Base-by-base conservation (phyloP, 1,140 invertebrate species). In the Nephila pilipes region DNA sequence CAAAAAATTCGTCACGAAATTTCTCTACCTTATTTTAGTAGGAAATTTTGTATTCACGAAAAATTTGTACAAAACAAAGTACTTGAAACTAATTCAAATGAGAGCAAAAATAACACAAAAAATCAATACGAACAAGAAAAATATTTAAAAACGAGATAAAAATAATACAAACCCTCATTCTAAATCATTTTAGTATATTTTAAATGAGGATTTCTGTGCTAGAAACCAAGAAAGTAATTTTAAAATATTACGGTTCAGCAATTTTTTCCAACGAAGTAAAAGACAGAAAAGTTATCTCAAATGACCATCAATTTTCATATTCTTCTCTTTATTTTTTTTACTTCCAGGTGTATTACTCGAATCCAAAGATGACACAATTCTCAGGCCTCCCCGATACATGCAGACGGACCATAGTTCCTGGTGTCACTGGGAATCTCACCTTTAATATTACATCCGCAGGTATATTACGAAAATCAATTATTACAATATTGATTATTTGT, bases 381-480 rank as follows among this genome's bases (percentile, higher is more conserved):
- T 94, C 93, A 88, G 93, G 90, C 14, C 83, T 92, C 18, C 90
- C 93, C 18, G 93, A 94, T 54, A 94, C 90, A 32, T 94, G 94
- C 75, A 85, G 88, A 57, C 38, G 94, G n/a, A 83, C 65, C 14
- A 93, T 93, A 79, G 93, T 92, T 57, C 94, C 94, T 54, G 94
- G 94, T 36, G 83, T 94, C 32, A 94, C 93, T 12, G 94, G 94
- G 22, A 94, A 92, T 81, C 93, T 94, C 5, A 92, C 94, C 25
- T 94, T 94, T 83, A 94, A 94, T 81, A 94, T 94, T 22, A 94
- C 94, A 29, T 92, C 85, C 58, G 85, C 91, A 94, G 94, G 94
- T 94, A 89, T 54, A 57, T n/a, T 46, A 46, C n/a, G n/a, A 36
- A 69, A 69, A 29, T 3, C 8, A 18, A 32, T 69, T 4, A 69